phyloP scores from a whole-genome alignment of 2,888 invertebrate genomes.

The Loripinus fragilis region DNA sequence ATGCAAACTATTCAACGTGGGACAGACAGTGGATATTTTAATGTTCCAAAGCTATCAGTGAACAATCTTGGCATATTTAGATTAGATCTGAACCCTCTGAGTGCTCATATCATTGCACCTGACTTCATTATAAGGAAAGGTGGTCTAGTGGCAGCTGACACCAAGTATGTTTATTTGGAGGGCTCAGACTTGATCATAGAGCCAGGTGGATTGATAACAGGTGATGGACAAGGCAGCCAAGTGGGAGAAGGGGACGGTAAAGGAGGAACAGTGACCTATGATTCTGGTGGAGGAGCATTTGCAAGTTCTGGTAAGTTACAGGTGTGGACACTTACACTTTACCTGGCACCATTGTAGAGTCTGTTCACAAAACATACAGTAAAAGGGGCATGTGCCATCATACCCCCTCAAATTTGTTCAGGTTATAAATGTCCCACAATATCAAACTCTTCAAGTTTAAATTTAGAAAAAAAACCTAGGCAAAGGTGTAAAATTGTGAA shows the following conservation, averaged over 20 bases:
- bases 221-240: conserved; percentile 62
- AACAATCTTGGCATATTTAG: conserved; percentile 67
- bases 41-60: conserved; percentile 53
- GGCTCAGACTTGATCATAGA: conserved; percentile 61
- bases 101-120: conserved; percentile 49
- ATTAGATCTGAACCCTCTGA: conserved; percentile 52
- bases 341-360: no score
- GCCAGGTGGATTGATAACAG: conserved; percentile 57
- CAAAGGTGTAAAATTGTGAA: no score
- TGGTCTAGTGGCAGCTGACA: conserved; percentile 48
- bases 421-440: no score
- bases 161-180: conserved; percentile 45
- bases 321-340: no score
- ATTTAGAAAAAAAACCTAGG: no score
- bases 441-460: no score
- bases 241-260: conserved; percentile 59
- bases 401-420: no score
- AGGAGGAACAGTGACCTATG: conserved; percentile 42
- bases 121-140: conserved; percentile 64
- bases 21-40: conserved; percentile 53
- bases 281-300: conserved; percentile 67
- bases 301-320: conserved; percentile 68
- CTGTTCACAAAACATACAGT: no score
- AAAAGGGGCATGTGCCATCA: no score
- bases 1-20: conserved; percentile 31